These are phyloP conservation scores for Drosophila eugracilis DNA, from an alignment of 1,140 invertebrate genomes.

Conservation along the genomic window DNA sequence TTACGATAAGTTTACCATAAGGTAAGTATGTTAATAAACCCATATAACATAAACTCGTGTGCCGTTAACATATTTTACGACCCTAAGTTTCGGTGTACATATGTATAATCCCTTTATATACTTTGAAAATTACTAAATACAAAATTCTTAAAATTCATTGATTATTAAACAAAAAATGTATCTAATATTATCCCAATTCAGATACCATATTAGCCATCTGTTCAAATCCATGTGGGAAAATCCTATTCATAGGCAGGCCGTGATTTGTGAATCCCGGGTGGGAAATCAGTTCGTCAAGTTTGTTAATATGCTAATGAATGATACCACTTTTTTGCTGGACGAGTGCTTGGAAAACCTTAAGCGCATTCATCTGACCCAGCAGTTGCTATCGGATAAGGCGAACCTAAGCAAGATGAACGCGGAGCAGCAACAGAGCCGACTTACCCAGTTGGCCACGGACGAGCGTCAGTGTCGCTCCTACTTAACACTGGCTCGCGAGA, in stretches of 20 bases:
- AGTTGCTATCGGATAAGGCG: slow-evolving; percentile 89
- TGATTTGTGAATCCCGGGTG: slow-evolving; percentile 92
- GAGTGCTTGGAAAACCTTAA: slow-evolving; percentile 98
- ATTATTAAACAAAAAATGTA: background rate
- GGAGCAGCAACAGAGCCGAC: slow-evolving; percentile 91
- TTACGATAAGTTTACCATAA: slow-evolving; percentile 99
- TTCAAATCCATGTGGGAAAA: slow-evolving; percentile 95
- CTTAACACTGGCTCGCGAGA: slow-evolving; percentile 96
- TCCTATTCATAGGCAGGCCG: slow-evolving; percentile 88
- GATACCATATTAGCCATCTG: slow-evolving; percentile 98
- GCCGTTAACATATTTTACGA: background rate
- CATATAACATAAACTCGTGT: background rate
- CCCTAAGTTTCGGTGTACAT: too few species aligned
- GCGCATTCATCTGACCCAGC: slow-evolving; percentile 97
- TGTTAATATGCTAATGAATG: slow-evolving; percentile 99
- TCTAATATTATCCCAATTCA: slow-evolving; percentile 18
- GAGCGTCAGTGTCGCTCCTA: slow-evolving; percentile 98
- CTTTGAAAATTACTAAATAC: too few species aligned
- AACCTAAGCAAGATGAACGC: slow-evolving; percentile 88
- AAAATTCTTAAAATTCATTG: background rate
- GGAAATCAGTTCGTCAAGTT: slow-evolving; percentile 98
- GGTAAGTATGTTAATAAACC: slow-evolving; percentile 82
- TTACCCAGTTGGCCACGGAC: slow-evolving; percentile 93
- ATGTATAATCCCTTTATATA: too few species aligned
- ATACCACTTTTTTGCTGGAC: slow-evolving; percentile 98